Evolutionary conservation across 2,888 invertebrate species (phyloP).

Genomic region (Vanessa cardui): DNA sequence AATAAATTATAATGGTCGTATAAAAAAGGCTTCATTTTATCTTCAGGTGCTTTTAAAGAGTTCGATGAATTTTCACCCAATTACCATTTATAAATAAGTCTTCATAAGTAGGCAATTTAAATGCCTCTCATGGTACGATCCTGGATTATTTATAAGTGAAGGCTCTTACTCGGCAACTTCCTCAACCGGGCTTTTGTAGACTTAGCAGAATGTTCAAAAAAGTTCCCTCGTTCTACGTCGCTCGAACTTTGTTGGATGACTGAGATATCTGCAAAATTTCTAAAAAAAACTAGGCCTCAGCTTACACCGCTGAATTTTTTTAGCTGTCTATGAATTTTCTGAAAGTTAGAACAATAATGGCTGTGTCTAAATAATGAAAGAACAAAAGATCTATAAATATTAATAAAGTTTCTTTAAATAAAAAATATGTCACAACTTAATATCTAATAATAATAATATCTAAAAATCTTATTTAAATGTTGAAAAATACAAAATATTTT

Average conservation of each 20-base stretch:
- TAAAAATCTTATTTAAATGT: not conserved
- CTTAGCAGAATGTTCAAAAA: constrained; percentile 30
- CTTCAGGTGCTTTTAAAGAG: not conserved
- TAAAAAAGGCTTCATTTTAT: too few relatives aligned
- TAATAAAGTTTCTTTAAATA: too few relatives aligned
- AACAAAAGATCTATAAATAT: not conserved
- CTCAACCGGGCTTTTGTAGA: constrained; percentile 29
- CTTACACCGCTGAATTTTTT: constrained; percentile 15
- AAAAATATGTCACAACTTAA: not conserved
- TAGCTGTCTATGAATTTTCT: constrained; percentile 13
- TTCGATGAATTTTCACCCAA: constrained; percentile 8
- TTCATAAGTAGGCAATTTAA: constrained; percentile 25
- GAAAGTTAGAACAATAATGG: not conserved
- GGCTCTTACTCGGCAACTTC: constrained; percentile 27
- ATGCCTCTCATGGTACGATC: constrained; percentile 25
- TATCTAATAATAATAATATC: not conserved
- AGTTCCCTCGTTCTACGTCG: constrained; percentile 17
- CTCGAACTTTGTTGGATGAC: constrained; percentile 22
- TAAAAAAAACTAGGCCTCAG: not conserved
- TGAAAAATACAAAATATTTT: not conserved
- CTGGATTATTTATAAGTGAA: constrained; percentile 24
- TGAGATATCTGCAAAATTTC: constrained; percentile 15
- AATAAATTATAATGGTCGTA: too few relatives aligned
- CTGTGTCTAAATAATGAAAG: not conserved
- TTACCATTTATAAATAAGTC: constrained; percentile 16